Percentiles rank a stretch among this genome's conserved stretches.
phyloP scores from a whole-genome alignment of 2,113 vertebrate genomes.

The Nesospiza acunhae region DNA sequence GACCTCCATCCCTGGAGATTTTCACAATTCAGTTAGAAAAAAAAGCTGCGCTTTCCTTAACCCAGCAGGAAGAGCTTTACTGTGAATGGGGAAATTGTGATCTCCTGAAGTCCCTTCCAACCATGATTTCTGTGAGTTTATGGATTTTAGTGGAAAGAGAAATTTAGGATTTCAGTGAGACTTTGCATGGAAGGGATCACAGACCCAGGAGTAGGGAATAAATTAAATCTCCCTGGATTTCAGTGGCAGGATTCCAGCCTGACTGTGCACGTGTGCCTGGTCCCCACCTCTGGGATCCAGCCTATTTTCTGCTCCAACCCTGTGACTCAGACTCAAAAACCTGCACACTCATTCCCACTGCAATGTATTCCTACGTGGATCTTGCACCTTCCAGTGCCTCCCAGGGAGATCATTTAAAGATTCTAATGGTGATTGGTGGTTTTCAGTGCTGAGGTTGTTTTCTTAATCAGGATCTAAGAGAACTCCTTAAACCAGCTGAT shows the following conservation, averaged over 20 bases:
- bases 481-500: background rate
- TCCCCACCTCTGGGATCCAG: background rate
- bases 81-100: background rate
- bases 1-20: background rate
- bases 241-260: background rate
- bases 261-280: rapidly evolving
- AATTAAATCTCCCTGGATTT: background rate
- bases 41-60: background rate
- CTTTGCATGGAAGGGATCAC: background rate
- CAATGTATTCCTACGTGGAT: background rate
- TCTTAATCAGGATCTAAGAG: background rate
- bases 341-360: background rate
- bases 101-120: background rate
- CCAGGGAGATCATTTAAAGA: background rate
- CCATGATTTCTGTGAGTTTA: rapidly evolving
- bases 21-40: background rate
- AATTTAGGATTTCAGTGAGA: background rate
- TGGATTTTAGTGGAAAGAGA: background rate
- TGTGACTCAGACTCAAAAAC: background rate
- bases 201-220: too few species aligned
- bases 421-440: background rate
- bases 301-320: background rate
- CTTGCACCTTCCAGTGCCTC: background rate
- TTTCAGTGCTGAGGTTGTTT: background rate
- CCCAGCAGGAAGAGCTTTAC: background rate